Base-by-base conservation (phyloP, 2,113 vertebrate genomes). In the Bos indicus region DNA sequence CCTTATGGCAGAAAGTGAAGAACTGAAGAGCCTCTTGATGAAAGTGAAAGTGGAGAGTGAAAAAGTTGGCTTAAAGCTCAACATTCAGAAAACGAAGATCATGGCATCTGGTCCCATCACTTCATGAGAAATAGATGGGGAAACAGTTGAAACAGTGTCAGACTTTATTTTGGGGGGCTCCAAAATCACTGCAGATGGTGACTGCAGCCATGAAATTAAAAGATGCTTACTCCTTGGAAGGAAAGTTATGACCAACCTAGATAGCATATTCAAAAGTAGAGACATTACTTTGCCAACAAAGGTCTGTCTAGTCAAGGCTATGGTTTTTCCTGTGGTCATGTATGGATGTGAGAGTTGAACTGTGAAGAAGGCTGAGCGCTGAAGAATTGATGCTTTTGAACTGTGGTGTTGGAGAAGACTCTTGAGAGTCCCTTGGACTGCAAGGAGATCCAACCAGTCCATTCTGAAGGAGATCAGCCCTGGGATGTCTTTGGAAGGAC, bases 241-340 rank as follows among this genome's bases (percentile, higher is more conserved):
- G 62, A 64, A 64, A 64, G 7, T 64, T 64, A n/a, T 4, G 3
- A 64, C 62, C 30, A 64, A 64, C 62, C 33, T 64, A n/a, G 30
- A 33, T 15, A 64, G 30, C 30, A 64, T 64, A 33, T 64, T 64
- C 7, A 15, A 33, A 33, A 17, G 62, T 3, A 64, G 30, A 17
- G 62, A 64, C 16, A 64, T n/a, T 64, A 17, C 30, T 64, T 64
- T 33, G 30, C 16, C 30, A n/a, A 17, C 15, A n/a, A 64, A 64
- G 7, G 62, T 64, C 62, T 0, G 0, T 17, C 30, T 64, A 17
- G 62, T n/a, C 30, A n/a, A n/a, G 62, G 62, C 30, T n/a, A n/a
- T n/a, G 62, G 62, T 64, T 64, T 64, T 64, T 16, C 30, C 62
- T 17, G 30, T 64, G 30, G 62, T n/a, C 62, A 64, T 64, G 30